A percentile compares a stretch with the other conserved stretches of the same genome.
Evolutionary conservation across 2,797 vertebrate genomes (phyloP).

Genomic region (Centroberyx gerrardi): DNA sequence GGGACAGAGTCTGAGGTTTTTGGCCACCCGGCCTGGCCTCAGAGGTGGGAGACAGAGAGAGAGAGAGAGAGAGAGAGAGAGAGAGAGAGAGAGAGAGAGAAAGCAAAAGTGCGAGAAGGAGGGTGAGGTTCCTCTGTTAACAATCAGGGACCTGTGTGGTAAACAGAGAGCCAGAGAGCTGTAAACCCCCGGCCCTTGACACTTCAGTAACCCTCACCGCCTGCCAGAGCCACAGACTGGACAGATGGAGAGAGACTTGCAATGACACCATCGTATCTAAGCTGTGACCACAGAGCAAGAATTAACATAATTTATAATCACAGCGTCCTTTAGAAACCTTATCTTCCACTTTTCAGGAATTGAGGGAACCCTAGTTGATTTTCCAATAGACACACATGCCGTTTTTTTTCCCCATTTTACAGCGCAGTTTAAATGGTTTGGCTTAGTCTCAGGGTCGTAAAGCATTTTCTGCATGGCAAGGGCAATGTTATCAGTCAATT

Average conservation of each 20-base stretch:
- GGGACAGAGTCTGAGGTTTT: conserved; percentile 37
- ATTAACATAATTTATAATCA: conserved; percentile 18
- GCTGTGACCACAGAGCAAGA: conserved; percentile 5
- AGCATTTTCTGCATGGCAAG: not conserved
- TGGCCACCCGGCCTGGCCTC: conserved; percentile 27
- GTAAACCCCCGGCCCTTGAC: conserved; percentile 55
- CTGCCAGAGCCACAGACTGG: conserved; percentile 40
- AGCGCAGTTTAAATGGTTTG: conserved; percentile 21
- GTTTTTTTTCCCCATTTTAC: conserved; percentile 23
- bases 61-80: not conserved
- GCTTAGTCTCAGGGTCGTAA: conserved; percentile 11
- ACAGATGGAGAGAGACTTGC: conserved; percentile 45
- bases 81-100: conserved; percentile 17
- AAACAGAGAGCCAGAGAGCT: conserved; percentile 60
- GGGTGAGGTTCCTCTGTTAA: conserved; percentile 48
- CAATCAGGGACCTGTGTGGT: conserved; percentile 59
- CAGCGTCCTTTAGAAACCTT: conserved; percentile 7
- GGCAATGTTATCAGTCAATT: conserved; percentile 11
- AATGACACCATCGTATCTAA: conserved; percentile 21
- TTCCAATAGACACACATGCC: not conserved
- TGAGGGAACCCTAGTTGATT: conserved; percentile 11
- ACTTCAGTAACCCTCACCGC: conserved; percentile 51
- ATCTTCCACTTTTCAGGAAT: conserved; percentile 4
- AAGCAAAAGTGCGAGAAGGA: conserved; percentile 21
- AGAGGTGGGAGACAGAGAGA: not conserved